Evolutionary conservation across 2,888 invertebrate genomes (phyloP).

Genomic region (Chymomyza fuscimana): DNA sequence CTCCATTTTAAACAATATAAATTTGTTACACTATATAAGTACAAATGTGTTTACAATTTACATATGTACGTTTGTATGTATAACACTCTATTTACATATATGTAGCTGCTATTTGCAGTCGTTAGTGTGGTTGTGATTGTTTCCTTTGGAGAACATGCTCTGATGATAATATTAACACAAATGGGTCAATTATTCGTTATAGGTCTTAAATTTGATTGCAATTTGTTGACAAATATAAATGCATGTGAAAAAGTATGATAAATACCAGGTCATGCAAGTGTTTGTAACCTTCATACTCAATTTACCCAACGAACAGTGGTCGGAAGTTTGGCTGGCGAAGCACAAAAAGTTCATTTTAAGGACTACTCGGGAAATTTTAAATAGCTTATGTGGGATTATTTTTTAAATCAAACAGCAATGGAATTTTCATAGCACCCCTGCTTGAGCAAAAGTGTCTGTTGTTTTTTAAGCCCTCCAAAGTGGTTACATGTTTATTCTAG

Average conservation of each 20-base stretch:
- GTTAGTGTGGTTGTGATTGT: neutral
- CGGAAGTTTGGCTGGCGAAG: neutral
- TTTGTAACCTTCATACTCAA: neutral
- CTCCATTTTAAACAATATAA: neutral
- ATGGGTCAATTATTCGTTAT: slow-evolving; percentile 60
- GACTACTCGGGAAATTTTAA: no score
- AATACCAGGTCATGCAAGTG: neutral
- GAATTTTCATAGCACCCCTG: no score
- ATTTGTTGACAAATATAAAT: slow-evolving; percentile 39
- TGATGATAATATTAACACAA: slow-evolving; percentile 39
- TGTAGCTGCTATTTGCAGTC: neutral
- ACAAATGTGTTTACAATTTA: neutral
- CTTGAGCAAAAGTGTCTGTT: no score
- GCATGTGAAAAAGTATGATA: neutral
- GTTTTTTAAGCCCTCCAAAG: no score
- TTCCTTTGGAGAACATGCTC: neutral
- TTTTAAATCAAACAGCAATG: no score
- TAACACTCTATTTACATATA: neutral
- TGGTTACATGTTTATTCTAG: no score
- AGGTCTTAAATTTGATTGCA: slow-evolving; percentile 53
- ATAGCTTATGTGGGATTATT: no score
- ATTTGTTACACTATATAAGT: neutral
- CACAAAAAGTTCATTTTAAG: no score
- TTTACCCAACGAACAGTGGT: neutral
- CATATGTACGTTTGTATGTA: neutral